Percentiles rank a stretch among this genome's conserved stretches.
These are phyloP conservation scores for Gallinago media DNA, from an alignment of 2,113 vertebrate species.

Conservation along the genomic window DNA sequence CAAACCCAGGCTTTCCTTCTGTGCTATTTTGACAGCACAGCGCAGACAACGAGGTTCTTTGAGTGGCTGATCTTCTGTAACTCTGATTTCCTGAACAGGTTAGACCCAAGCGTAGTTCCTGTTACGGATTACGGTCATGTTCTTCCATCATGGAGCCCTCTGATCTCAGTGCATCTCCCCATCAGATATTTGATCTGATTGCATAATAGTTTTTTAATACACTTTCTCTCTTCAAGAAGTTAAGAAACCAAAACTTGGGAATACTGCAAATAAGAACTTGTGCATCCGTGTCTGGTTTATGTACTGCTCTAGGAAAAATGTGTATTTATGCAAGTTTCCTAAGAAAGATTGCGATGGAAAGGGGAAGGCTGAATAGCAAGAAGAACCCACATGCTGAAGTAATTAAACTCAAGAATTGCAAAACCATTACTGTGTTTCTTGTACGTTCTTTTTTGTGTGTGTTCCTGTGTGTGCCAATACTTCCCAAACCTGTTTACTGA, in stretches of 20 bases:
- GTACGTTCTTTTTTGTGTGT: not conserved
- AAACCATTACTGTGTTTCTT: not conserved
- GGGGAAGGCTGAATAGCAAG: not conserved
- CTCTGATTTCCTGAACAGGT: not conserved
- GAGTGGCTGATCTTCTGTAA: not conserved
- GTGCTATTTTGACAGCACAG: not conserved
- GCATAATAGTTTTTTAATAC: not conserved
- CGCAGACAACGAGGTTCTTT: not conserved
- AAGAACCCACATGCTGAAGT: not conserved
- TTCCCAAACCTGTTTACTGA: not conserved
- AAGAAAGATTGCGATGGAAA: not conserved
- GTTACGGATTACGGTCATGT: not conserved
- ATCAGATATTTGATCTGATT: not conserved
- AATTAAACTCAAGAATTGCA: slow-evolving; percentile 54
- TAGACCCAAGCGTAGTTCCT: not conserved
- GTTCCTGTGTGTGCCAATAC: not conserved
- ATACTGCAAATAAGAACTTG: not conserved
- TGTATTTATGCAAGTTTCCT: not conserved
- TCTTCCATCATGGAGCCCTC: not conserved
- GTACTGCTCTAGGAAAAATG: not conserved
- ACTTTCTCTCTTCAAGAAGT: not conserved
- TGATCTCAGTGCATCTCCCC: not conserved
- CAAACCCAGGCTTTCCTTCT: not conserved
- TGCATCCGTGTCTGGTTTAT: not conserved
- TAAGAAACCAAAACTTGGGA: not conserved